A percentile compares a stretch with the other conserved stretches of the same genome.
phyloP scores from a whole-genome alignment of 2,113 vertebrate species.

The Pseudopodoces humilis region DNA sequence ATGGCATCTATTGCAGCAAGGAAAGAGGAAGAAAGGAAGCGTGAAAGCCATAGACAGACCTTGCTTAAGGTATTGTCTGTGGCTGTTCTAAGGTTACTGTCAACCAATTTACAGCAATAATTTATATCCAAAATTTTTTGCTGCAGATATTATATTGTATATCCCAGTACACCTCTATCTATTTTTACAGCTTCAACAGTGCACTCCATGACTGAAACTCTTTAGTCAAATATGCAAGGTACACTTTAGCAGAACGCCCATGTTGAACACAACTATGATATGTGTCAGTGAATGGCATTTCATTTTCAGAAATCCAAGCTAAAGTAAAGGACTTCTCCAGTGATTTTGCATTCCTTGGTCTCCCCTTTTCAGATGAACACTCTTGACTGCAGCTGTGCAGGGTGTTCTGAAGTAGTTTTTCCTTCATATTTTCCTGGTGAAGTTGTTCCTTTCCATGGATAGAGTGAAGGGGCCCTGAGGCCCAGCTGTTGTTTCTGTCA shows the following conservation, averaged over 20 bases:
- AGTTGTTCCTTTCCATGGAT: background rate
- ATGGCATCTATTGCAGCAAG: slow-evolving; percentile 89
- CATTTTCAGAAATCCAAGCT: background rate
- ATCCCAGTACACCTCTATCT: background rate
- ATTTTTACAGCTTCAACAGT: background rate
- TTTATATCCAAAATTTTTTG: background rate
- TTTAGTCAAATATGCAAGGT: background rate
- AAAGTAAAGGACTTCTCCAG: background rate
- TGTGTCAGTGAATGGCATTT: background rate
- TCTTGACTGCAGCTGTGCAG: background rate
- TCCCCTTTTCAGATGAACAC: background rate
- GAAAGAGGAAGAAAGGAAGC: slow-evolving; percentile 96
- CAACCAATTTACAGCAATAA: background rate
- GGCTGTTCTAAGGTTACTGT: background rate
- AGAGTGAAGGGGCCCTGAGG: background rate
- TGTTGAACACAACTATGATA: background rate
- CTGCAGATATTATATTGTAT: background rate
- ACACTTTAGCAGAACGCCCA: background rate
- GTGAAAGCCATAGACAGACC: slow-evolving; percentile 90
- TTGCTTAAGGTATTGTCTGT: slow-evolving; percentile 86
- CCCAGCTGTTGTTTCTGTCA: background rate
- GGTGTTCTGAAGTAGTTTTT: background rate
- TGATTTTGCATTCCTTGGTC: background rate
- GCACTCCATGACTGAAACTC: background rate
- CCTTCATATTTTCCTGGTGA: background rate